Evolutionary conservation across 2,113 vertebrate species (phyloP).

Genomic region (Stercorarius parasiticus): DNA sequence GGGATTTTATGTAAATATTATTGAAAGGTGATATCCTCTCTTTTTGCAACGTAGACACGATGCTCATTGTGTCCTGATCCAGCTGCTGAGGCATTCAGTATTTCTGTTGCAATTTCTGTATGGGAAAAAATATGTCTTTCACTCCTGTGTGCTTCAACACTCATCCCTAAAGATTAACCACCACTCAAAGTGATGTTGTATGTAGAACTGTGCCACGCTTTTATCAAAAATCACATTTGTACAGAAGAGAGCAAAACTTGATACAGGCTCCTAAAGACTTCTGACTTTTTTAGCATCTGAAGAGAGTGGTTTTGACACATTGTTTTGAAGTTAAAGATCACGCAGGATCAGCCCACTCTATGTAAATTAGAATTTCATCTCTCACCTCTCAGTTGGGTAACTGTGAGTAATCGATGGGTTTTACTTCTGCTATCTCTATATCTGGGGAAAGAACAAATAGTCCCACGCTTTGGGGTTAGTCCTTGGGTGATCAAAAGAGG

Average conservation of each 20-base stretch:
- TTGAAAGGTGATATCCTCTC: background rate
- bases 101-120: background rate
- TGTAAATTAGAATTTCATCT: background rate
- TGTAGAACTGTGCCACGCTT: background rate
- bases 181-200: background rate
- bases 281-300: background rate
- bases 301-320: fast-evolving
- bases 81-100: background rate
- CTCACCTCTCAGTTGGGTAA: background rate
- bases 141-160: background rate
- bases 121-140: background rate
- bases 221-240: background rate
- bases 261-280: background rate
- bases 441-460: background rate
- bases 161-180: background rate
- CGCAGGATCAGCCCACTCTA: fast-evolving
- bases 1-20: constrained; percentile 32
- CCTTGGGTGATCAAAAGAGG: background rate
- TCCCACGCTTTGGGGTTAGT: background rate
- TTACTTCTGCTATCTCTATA: background rate
- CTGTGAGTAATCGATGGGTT: background rate
- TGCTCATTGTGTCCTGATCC: background rate
- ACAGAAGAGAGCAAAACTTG: background rate
- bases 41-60: background rate
- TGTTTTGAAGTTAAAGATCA: background rate